Conservation (phyloP, 1,140 invertebrate genomes). For the Nasonia longicornis region DNA sequence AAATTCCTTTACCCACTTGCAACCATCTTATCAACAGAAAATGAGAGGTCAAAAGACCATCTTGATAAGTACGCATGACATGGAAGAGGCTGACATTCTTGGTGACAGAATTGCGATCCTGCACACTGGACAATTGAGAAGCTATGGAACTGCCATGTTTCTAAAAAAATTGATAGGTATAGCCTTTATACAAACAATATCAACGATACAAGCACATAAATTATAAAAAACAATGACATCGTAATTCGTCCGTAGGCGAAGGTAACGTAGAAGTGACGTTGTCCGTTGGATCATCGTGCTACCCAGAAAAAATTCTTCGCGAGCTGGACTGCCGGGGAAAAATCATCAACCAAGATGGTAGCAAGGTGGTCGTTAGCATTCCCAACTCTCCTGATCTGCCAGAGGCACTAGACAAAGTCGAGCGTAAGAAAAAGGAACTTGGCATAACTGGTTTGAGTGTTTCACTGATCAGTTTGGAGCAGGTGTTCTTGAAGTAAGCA, state of each 20-base stretch:
- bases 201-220: neutral
- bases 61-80: constrained; percentile 95
- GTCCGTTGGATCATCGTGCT: constrained; percentile 58
- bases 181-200: neutral
- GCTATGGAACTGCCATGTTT: constrained; percentile 87
- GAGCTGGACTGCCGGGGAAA: constrained; percentile 54
- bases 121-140: constrained; percentile 83
- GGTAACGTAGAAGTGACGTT: constrained; percentile 66
- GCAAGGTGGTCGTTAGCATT: constrained; percentile 65
- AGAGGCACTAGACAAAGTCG: constrained; percentile 75
- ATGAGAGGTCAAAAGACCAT: constrained; percentile 80
- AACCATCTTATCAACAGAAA: constrained; percentile 50
- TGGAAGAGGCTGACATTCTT: constrained; percentile 97
- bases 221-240: neutral
- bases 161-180: constrained; percentile 87
- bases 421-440: constrained; percentile 71
- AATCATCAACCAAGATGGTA: constrained; percentile 55
- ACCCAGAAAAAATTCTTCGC: constrained; percentile 54
- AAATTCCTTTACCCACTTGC: constrained; percentile 13
- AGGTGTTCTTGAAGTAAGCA: constrained; percentile 85
- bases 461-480: constrained; percentile 85
- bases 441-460: constrained; percentile 82
- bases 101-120: constrained; percentile 95
- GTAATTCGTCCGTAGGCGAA: constrained; percentile 54
- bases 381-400: constrained; percentile 70